Base-by-base conservation (phyloP, 2,888 invertebrate genomes). In the Saturnia japonica region DNA sequence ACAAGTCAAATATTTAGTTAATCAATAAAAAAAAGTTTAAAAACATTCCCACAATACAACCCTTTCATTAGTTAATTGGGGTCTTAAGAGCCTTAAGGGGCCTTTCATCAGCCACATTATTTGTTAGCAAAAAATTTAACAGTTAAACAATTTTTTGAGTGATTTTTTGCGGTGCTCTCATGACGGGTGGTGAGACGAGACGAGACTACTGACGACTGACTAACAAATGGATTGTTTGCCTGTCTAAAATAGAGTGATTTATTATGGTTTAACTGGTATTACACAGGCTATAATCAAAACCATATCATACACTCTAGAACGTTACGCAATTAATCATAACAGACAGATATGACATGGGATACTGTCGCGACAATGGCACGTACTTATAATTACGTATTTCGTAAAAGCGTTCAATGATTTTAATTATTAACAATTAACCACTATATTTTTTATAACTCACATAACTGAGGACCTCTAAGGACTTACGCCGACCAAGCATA, bases 141-240 rank as follows among this genome's bases (percentile, higher is more conserved):
- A 79, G 78, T 83, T 82, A 71, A 77, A 84, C 82, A 82, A 77
- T 79, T 82, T 76, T 71, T 25, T 62, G 70, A 73, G 69, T 70
- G 72, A 72, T 85, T 89, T 91, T 91, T 91, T 91, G 90, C 87
- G 76, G 74, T 76, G 74, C 78, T 77, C 70, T 78, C 81, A 82
- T 82, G 82, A 85, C 83, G 84, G 83, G 85, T 90, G 85, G 86
- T 88, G 86, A 83, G 78, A 78, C 82, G 80, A 85, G 85, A 22
- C 54, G 22, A 57, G 57, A 86, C 87, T 86, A 87, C 81, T 85
- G 79, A 81, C 43, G 76, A 81, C 88, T 86, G 88, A 87, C 88
- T 90, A 89, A 91, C 88, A 88, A 85, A 86, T 81, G 79, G 77
- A 88, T 90, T 90, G 88, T 89, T 87, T 87, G 83, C 83, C 86